Conservation (phyloP, 2,888 invertebrate species). For the Elmis aenea region DNA sequence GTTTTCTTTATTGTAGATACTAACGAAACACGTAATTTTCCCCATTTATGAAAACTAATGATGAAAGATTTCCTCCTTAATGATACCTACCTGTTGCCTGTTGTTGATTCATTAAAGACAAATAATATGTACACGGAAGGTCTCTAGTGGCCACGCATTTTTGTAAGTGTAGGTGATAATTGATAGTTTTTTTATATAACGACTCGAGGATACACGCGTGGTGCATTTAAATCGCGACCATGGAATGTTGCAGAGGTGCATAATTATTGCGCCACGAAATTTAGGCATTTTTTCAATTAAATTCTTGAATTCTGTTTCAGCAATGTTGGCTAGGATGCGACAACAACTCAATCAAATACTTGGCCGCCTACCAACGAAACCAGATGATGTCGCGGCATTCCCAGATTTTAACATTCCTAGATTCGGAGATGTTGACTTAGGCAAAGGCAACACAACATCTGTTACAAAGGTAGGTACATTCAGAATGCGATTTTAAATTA, state of each 20-base stretch:
- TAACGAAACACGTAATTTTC: too few species aligned
- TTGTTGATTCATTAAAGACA: too few species aligned
- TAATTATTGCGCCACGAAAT: constrained; percentile 5
- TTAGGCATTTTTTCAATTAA: background rate
- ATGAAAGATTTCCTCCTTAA: too few species aligned
- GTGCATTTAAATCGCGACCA: background rate
- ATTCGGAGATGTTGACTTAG: constrained; percentile 34
- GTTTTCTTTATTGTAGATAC: too few species aligned
- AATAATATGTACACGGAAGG: too few species aligned
- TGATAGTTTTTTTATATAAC: background rate
- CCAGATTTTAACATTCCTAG: constrained; percentile 19
- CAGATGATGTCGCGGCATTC: constrained; percentile 26
- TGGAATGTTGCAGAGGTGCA: constrained; percentile 5
- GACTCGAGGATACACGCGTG: background rate
- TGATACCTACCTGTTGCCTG: too few species aligned
- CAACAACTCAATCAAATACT: constrained; percentile 36
- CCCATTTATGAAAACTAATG: too few species aligned
- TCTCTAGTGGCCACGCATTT: background rate
- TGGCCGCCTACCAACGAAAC: constrained; percentile 26
- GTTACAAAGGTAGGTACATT: constrained; percentile 43
- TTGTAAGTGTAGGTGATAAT: background rate
- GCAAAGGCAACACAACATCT: constrained; percentile 44
- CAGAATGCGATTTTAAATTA: too few species aligned
- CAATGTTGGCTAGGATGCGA: constrained; percentile 35
- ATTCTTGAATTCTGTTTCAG: constrained; percentile 25